These are phyloP conservation scores for Calvadosia cruxmelitensis DNA, from an alignment of 30 jellyfish, hydroid and myxozoan species.

Conservation along the genomic window DNA sequence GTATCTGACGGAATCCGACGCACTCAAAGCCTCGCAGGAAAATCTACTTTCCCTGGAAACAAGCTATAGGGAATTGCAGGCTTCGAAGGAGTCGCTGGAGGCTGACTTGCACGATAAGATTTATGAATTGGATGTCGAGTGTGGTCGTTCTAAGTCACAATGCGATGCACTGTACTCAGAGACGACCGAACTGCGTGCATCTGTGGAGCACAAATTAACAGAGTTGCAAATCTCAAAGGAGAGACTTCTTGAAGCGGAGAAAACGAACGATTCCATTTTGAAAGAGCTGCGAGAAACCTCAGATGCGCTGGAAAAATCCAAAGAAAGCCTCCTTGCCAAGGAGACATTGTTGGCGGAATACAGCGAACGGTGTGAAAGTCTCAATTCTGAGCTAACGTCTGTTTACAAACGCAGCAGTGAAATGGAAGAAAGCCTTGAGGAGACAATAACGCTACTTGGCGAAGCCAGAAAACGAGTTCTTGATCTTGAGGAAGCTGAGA, in stretches of 20 bases:
- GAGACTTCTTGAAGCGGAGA: neutral
- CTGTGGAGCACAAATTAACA: neutral
- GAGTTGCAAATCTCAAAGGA: neutral
- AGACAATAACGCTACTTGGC: neutral
- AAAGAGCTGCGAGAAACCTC: constrained; percentile 2
- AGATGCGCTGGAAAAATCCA: constrained; percentile 10
- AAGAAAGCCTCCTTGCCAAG: neutral
- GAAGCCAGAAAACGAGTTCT: neutral
- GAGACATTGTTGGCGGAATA: neutral
- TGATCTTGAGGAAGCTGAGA: neutral
- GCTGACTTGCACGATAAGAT: neutral
- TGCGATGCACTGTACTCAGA: neutral
- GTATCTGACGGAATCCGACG: neutral
- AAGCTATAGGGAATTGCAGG: neutral
- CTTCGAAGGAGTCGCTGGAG: neutral
- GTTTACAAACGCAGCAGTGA: neutral
- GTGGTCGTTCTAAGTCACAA: neutral
- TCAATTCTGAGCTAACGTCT: neutral
- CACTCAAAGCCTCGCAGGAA: neutral
- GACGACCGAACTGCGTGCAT: neutral
- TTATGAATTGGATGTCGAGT: neutral
- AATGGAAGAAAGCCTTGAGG: neutral
- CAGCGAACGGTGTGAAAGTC: neutral
- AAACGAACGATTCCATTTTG: constrained; percentile 11
- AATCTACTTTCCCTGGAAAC: neutral